Evolutionary conservation across 1,140 invertebrate genomes (phyloP), one percentile per base, ranked within the genome.

Genomic region (Apis cerana): DNA sequence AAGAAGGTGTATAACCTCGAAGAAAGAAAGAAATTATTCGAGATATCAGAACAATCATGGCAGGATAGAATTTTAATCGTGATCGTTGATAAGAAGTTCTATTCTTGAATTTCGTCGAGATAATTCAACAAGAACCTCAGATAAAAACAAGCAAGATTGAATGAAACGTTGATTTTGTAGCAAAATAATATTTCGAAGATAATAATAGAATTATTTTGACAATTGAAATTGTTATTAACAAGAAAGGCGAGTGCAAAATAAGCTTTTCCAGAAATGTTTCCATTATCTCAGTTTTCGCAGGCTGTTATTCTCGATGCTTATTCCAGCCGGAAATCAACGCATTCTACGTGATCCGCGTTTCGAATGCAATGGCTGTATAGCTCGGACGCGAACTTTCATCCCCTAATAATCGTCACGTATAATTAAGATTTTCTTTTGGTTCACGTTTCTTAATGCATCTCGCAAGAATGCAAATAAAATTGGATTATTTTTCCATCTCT

Each of bases 291-390:
- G 56, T 65, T 67, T 81, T 81, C 79, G 23, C 71, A 67, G 79
- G 1, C 72, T 86, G 75, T 87, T 87, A 87, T 75, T 76, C 75
- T 62, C 77, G 78, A 83, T 62, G 75, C 64, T 86, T 76, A 86
- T 83, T 78, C 48, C 43, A 15, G 19, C n/a, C 19, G 76, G 33
- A 75, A 50, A 87, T 79, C 58, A 79, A 85, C 84, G 69, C 64
- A 75, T 72, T 86, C 80, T 87, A 86, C 85, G 85, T 87, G 85
- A 86, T 75, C 68, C 64, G 69, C 43, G 12, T 83, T 23, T 23
- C 21, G 52, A 76, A 78, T 43, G 19, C 21, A 54, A 48, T 17
- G n/a, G 23, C 43, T 54, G 33, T 75, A 43, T 48, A 61, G 33
- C 54, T 10, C n/a, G 33, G 48, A 67, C 54, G 67, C 17, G 43